A percentile compares a stretch with the other conserved stretches of the same genome.
These are phyloP conservation scores for Drosophila mimica DNA, from an alignment of 2,888 invertebrate species.

Conservation along the genomic window DNA sequence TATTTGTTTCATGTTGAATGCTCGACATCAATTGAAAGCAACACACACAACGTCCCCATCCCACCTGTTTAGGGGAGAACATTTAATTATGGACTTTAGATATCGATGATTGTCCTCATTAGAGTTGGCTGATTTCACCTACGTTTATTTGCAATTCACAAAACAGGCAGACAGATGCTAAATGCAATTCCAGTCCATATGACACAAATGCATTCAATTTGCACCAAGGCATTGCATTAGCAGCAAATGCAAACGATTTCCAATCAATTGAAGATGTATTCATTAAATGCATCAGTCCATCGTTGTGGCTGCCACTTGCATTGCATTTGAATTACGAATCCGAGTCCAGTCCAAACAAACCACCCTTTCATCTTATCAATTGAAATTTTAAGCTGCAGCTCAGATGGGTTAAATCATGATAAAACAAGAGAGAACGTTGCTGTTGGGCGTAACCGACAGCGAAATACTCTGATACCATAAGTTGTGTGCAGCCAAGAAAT, in stretches of 20 bases:
- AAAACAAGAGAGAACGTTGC: too few relatives aligned
- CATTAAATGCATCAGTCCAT: not conserved
- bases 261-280: not conserved
- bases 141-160: not conserved
- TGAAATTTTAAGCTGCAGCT: not conserved
- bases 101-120: not conserved
- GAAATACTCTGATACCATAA: too few relatives aligned
- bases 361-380: too few relatives aligned
- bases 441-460: too few relatives aligned
- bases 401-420: too few relatives aligned
- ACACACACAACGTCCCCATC: not conserved
- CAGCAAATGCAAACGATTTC: not conserved
- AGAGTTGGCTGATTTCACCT: constrained; percentile 1
- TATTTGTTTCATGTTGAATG: constrained; percentile 41
- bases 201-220: constrained; percentile 1
- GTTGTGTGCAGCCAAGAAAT: too few relatives aligned
- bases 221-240: not conserved
- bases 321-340: not conserved
- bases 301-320: not conserved
- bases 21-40: constrained; percentile 23
- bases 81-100: not conserved
- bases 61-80: too few relatives aligned
- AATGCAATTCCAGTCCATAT: not conserved
- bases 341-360: not conserved
- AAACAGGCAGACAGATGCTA: not conserved